A percentile compares a stretch with the other conserved stretches of the same genome.
phyloP scores from a whole-genome alignment of 2,888 invertebrate genomes.

The Stictocephala bisonia region DNA sequence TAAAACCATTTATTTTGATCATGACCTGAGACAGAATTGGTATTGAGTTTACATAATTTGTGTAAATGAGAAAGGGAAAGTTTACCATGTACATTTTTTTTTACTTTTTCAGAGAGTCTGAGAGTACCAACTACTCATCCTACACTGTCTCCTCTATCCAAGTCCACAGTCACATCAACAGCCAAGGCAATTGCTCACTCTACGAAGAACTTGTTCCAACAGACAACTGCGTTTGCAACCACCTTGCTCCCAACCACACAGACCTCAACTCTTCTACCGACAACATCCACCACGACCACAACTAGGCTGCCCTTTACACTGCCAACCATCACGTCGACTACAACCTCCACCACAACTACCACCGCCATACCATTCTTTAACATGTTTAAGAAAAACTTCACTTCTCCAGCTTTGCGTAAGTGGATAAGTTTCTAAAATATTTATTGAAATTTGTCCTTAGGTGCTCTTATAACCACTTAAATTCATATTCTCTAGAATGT shows the following conservation, averaged over 20 bases:
- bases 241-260: constrained; percentile 66
- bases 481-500: too few species aligned
- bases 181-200: constrained; percentile 65
- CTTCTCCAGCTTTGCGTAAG: constrained; percentile 19
- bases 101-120: constrained; percentile 16
- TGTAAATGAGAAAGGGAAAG: neutral
- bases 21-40: too few species aligned
- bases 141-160: constrained; percentile 64
- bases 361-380: constrained; percentile 64
- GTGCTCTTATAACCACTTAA: too few species aligned
- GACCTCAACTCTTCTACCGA: constrained; percentile 66
- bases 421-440: too few species aligned
- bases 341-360: constrained; percentile 57
- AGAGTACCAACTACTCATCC: constrained; percentile 33
- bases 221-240: constrained; percentile 65
- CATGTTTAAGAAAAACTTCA: constrained; percentile 63
- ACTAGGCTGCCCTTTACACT: constrained; percentile 66
- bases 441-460: too few species aligned
- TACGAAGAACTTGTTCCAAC: constrained; percentile 61
- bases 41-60: neutral
- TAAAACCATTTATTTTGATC: too few species aligned
- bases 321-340: constrained; percentile 61
- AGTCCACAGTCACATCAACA: constrained; percentile 68
- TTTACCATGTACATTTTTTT: neutral
- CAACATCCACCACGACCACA: constrained; percentile 65